Percentiles rank a stretch among this genome's conserved stretches.
Evolutionary conservation across 2,797 vertebrate species (phyloP).

Genomic region (Cottoperca gobio): DNA sequence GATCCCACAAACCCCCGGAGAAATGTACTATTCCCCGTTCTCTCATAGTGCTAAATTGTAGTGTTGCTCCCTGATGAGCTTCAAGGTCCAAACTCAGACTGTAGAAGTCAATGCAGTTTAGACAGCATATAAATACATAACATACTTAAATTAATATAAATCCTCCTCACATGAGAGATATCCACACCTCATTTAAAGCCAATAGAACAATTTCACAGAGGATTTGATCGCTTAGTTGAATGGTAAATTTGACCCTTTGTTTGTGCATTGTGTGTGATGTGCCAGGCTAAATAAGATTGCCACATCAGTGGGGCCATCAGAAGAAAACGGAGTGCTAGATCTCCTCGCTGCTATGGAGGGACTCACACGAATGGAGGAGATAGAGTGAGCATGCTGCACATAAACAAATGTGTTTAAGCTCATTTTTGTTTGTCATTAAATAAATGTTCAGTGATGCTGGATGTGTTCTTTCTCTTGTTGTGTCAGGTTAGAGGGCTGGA

Average conservation of each 20-base stretch:
- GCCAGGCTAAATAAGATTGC: conserved; percentile 83
- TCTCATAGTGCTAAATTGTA: conserved; percentile 47
- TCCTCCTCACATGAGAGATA: neutral
- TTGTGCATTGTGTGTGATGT: conserved; percentile 1
- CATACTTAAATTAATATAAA: conserved; percentile 18
- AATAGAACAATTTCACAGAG: neutral
- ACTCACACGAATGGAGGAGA: conserved; percentile 79
- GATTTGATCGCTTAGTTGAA: neutral
- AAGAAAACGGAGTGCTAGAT: conserved; percentile 35
- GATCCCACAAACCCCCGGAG: neutral
- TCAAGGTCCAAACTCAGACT: neutral
- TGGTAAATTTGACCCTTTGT: neutral
- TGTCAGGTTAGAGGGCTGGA: conserved; percentile 87
- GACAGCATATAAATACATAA: neutral
- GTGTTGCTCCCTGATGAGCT: neutral
- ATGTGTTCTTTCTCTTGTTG: conserved; percentile 5
- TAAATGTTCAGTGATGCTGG: neutral
- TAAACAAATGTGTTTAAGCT: neutral
- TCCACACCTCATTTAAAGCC: neutral
- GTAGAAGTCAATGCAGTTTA: conserved; percentile 24
- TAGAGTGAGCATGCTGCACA: conserved; percentile 75
- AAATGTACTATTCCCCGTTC: neutral
- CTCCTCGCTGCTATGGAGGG: conserved; percentile 77
- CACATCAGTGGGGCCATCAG: conserved; percentile 18
- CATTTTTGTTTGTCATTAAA: neutral